A percentile compares a stretch with the other conserved stretches of the same genome.
Conservation (phyloP, 1,140 invertebrate genomes). For the Archivesica marissinica region DNA sequence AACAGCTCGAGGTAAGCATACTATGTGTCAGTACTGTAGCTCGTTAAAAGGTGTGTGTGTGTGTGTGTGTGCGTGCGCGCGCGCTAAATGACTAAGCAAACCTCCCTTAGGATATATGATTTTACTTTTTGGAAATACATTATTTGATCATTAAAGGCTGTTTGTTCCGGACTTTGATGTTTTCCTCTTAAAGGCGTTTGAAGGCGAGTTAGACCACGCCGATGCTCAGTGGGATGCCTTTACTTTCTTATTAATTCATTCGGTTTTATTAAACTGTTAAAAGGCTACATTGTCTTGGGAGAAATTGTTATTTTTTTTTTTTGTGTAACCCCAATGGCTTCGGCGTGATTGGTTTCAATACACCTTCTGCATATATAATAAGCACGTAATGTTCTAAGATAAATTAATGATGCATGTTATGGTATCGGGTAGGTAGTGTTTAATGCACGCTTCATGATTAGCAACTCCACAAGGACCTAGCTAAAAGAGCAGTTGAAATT, state of each 20-base stretch:
- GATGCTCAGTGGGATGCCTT: not conserved
- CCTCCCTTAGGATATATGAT: not conserved
- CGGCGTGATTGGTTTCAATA: not conserved
- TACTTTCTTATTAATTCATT: not conserved
- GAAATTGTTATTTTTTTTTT: not conserved
- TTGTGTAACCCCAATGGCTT: not conserved
- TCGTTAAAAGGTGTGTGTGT: not conserved
- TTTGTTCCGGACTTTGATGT: slow-evolving; percentile 32
- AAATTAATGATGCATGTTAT: slow-evolving; percentile 22
- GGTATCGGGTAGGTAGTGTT: not conserved
- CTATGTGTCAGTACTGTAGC: not conserved
- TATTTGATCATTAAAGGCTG: slow-evolving; percentile 18
- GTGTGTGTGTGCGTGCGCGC: not conserved
- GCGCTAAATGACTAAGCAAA: slow-evolving; percentile 8
- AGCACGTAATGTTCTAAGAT: not conserved
- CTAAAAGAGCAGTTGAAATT: slow-evolving; percentile 15
- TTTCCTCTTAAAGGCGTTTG: slow-evolving; percentile 1
- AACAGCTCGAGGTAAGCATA: not conserved
- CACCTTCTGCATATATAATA: slow-evolving; percentile 14
- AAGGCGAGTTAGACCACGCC: not conserved
- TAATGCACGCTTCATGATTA: not conserved
- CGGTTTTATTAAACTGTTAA: slow-evolving; percentile 3
- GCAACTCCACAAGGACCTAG: not conserved
- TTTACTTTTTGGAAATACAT: not conserved
- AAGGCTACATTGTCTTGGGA: slow-evolving; percentile 11